phyloP scores from a whole-genome alignment of 1,140 invertebrate genomes.

The Drosophila santomea region DNA sequence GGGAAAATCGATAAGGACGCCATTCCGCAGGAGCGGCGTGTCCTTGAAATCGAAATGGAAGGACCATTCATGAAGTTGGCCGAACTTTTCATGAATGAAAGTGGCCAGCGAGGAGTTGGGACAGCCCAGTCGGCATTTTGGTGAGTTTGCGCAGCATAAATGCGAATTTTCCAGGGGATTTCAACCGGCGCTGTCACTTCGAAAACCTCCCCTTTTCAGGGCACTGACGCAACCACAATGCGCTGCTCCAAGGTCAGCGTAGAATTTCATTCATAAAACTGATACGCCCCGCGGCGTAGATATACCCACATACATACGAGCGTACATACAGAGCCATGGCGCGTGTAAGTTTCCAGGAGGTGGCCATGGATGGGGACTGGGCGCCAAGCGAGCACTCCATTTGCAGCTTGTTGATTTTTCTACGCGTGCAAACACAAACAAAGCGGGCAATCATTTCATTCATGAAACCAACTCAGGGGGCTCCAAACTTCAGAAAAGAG shows the following conservation, averaged over 20 bases:
- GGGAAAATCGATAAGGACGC: constrained; percentile 74
- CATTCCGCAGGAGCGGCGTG: constrained; percentile 39
- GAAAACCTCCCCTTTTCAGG: constrained; percentile 47
- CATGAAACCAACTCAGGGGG: constrained; percentile 27
- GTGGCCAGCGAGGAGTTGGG: constrained; percentile 6
- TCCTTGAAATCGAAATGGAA: constrained; percentile 61
- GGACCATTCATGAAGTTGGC: constrained; percentile 67
- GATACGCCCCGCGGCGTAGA: constrained; percentile 52
- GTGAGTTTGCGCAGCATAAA: constrained; percentile 41
- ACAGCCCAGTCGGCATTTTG: neutral
- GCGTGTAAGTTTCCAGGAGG: constrained; percentile 41
- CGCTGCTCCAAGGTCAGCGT: constrained; percentile 75
- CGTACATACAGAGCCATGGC: constrained; percentile 12
- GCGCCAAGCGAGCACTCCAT: constrained; percentile 37
- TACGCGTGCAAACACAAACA: constrained; percentile 72
- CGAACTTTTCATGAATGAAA: constrained; percentile 63
- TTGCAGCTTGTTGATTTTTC: constrained; percentile 80
- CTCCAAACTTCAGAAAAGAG: neutral
- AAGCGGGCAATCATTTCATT: constrained; percentile 67
- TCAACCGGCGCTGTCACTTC: constrained; percentile 3
- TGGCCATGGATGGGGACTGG: neutral
- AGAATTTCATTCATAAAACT: constrained; percentile 80
- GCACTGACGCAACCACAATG: constrained; percentile 74
- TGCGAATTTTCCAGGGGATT: neutral
- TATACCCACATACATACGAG: constrained; percentile 4